A percentile compares a stretch with the other conserved stretches of the same genome.
phyloP scores from a whole-genome alignment of 23 tunicate genomes.

The Styela plicata region DNA sequence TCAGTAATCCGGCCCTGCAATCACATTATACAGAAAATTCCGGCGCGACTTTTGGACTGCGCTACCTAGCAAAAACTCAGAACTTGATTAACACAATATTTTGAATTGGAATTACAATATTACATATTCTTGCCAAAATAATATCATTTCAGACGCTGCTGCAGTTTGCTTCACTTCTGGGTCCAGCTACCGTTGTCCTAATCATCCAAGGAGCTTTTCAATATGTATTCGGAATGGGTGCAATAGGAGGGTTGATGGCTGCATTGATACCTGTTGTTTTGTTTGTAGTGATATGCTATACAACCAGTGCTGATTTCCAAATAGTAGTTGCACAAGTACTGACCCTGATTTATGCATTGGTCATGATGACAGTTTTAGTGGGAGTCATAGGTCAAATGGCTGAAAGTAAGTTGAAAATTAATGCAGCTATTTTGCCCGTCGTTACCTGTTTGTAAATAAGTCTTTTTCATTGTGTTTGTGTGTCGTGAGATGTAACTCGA shows the following conservation, averaged over 20 bases:
- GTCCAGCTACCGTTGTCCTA: conserved; percentile 89
- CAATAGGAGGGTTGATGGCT: conserved; percentile 47
- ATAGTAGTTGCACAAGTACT: conserved; percentile 77
- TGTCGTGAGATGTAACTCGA: too few relatives aligned
- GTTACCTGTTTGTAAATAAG: too few relatives aligned
- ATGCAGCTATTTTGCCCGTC: too few relatives aligned
- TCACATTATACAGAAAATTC: too few relatives aligned
- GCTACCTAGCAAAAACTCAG: too few relatives aligned
- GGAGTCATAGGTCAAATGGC: conserved; percentile 85
- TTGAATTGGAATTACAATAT: too few relatives aligned
- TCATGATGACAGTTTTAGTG: conserved; percentile 92
- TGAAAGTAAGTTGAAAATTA: conserved; percentile 56
- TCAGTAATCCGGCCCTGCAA: too few relatives aligned
- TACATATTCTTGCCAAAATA: too few relatives aligned
- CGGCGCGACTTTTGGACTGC: too few relatives aligned
- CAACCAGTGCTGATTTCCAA: conserved; percentile 67
- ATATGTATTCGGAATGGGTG: conserved; percentile 64
- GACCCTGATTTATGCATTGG: conserved; percentile 78
- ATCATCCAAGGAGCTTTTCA: conserved; percentile 80
- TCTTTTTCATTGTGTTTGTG: too few relatives aligned
- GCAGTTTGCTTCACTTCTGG: conserved; percentile 73
- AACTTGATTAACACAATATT: too few relatives aligned
- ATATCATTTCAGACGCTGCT: conserved; percentile 61
- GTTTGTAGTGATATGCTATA: conserved; percentile 77
- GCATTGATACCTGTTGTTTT: conserved; percentile 82